These are phyloP conservation scores for Stichodactyla helianthus DNA, from an alignment of 64 coral and sea anemone species.

Conservation along the genomic window DNA sequence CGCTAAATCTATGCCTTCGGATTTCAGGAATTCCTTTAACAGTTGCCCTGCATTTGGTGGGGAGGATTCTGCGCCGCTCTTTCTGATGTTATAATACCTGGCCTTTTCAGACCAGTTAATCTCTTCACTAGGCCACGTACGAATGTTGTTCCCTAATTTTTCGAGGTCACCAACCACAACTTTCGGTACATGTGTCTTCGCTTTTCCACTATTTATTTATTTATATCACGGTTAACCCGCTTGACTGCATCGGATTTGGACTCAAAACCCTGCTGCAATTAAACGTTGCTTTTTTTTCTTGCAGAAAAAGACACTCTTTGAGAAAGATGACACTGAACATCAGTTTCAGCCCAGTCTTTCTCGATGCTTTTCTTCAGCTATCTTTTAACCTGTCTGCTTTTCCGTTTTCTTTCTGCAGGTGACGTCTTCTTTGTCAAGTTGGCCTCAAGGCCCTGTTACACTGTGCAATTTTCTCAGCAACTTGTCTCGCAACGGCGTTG, in stretches of 20 bases:
- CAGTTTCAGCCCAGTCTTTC: not conserved
- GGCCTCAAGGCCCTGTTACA: too few species aligned
- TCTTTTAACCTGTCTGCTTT: not conserved
- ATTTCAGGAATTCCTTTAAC: not conserved
- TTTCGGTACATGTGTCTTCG: not conserved
- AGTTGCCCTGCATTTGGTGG: slow-evolving; percentile 14
- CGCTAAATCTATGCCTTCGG: too few species aligned
- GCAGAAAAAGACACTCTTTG: not conserved
- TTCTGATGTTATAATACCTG: not conserved
- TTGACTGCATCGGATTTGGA: not conserved
- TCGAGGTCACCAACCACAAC: not conserved
- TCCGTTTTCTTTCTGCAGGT: not conserved
- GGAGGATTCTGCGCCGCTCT: not conserved
- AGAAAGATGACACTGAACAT: not conserved
- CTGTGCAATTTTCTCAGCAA: too few species aligned
- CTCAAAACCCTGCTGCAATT: not conserved
- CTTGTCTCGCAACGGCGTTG: too few species aligned
- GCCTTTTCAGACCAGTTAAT: slow-evolving; percentile 18
- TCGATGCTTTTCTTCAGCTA: not conserved
- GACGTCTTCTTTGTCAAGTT: not conserved
- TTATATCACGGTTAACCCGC: not conserved
- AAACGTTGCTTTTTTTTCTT: slow-evolving; percentile 1
- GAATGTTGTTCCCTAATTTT: not conserved
- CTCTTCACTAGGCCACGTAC: not conserved
- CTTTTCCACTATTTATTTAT: too few species aligned